Percentiles rank a stretch among this genome's conserved stretches.
These are phyloP conservation scores for Ceuthmochares aereus DNA, from an alignment of 2,113 vertebrate genomes.

Conservation along the genomic window DNA sequence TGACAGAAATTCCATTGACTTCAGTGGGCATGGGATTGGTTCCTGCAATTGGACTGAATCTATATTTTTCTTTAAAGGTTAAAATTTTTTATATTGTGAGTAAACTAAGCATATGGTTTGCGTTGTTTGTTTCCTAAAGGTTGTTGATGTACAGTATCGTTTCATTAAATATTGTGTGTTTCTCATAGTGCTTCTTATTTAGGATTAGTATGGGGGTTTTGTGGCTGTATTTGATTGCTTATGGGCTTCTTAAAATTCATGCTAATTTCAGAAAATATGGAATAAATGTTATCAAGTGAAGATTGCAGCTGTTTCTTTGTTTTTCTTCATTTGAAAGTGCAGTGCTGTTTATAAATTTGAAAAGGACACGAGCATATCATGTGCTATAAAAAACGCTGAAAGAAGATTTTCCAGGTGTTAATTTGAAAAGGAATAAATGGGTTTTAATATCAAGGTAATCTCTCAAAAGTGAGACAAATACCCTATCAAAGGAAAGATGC, in stretches of 20 bases:
- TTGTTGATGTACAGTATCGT: slow-evolving; percentile 65
- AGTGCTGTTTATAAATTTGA: neutral
- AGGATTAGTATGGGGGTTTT: slow-evolving; percentile 68
- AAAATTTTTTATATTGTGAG: slow-evolving; percentile 77
- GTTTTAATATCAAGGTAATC: neutral
- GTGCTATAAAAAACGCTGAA: neutral
- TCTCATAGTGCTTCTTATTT: slow-evolving; percentile 81
- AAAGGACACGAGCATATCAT: neutral
- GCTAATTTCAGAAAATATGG: slow-evolving; percentile 79
- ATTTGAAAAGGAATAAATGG: neutral
- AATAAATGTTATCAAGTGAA: slow-evolving; percentile 86
- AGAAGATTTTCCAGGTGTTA: neutral
- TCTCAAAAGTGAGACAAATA: neutral
- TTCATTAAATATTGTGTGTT: slow-evolving; percentile 74
- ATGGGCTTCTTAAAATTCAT: slow-evolving; percentile 78
- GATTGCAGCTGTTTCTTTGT: slow-evolving; percentile 44
- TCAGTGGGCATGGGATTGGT: slow-evolving; percentile 46
- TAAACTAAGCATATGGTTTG: slow-evolving; percentile 70
- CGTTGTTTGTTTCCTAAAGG: slow-evolving; percentile 71
- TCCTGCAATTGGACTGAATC: slow-evolving; percentile 62
- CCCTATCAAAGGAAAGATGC: neutral
- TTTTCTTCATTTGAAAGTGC: slow-evolving; percentile 25
- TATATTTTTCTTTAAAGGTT: slow-evolving; percentile 77
- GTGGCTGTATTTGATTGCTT: slow-evolving; percentile 80
- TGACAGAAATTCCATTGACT: slow-evolving; percentile 43